These are phyloP conservation scores for Blastobasis lacticolella DNA, from an alignment of 2,888 invertebrate genomes.

Conservation along the genomic window DNA sequence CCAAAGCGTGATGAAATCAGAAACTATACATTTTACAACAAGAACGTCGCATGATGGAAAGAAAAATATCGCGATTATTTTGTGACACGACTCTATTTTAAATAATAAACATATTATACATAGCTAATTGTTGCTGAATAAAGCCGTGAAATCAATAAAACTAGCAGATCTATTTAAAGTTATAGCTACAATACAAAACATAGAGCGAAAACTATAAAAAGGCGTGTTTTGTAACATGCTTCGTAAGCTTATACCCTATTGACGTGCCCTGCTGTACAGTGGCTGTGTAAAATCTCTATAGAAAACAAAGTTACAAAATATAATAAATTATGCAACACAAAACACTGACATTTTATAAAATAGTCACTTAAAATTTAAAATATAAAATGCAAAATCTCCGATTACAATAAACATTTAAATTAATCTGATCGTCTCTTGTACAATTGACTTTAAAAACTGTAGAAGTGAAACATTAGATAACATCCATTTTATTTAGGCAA, in stretches of 20 bases:
- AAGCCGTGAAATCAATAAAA: slow-evolving; percentile 35
- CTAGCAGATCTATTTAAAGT: slow-evolving; percentile 61
- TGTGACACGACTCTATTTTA: no score
- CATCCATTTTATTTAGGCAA: slow-evolving; percentile 48
- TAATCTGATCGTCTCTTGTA: slow-evolving; percentile 8
- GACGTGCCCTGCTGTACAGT: slow-evolving; percentile 38
- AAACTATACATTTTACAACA: neutral
- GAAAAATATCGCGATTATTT: slow-evolving; percentile 10
- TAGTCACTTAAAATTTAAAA: slow-evolving; percentile 28
- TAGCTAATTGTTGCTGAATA: neutral
- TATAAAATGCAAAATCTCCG: slow-evolving; percentile 29
- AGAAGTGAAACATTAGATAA: slow-evolving; percentile 23
- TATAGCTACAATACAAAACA: slow-evolving; percentile 17
- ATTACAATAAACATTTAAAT: slow-evolving; percentile 19
- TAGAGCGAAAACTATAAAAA: slow-evolving; percentile 10
- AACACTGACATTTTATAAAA: slow-evolving; percentile 36
- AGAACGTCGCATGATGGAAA: slow-evolving; percentile 30
- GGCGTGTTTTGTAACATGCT: slow-evolving; percentile 32
- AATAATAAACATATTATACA: slow-evolving; percentile 16
- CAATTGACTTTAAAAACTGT: slow-evolving; percentile 5
- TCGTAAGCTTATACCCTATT: neutral
- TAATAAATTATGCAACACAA: slow-evolving; percentile 67
- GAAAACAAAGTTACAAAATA: slow-evolving; percentile 51
- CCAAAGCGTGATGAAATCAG: neutral
- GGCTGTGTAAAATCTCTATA: slow-evolving; percentile 49